Evolutionary conservation across 2,113 vertebrate genomes (phyloP).

Genomic region (Macrotis lagotis): DNA sequence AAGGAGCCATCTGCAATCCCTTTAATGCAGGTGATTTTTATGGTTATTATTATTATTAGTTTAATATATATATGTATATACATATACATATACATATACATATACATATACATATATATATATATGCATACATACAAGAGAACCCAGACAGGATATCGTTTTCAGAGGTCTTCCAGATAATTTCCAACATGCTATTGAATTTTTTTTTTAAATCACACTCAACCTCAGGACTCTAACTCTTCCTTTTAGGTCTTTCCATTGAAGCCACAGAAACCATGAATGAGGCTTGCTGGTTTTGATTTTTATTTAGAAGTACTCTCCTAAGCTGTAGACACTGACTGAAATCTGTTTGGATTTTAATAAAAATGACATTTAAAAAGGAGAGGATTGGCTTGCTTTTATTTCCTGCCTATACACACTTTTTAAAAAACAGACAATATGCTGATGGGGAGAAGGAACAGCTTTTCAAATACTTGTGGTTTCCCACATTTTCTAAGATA

Average conservation of each 20-base stretch:
- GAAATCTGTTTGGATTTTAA: neutral
- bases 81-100: too few relatives aligned
- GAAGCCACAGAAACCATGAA: neutral
- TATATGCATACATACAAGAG: too few relatives aligned
- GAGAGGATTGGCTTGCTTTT: neutral
- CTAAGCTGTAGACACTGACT: neutral
- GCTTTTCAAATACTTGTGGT: conserved; percentile 69
- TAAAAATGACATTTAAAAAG: neutral
- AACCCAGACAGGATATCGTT: neutral
- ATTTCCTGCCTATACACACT: neutral
- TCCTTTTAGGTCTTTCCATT: neutral
- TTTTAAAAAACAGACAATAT: neutral
- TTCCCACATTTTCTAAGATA: conserved; percentile 80
- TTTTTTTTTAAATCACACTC: neutral
- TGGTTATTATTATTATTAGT: neutral
- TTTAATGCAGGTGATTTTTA: neutral
- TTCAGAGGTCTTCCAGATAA: neutral
- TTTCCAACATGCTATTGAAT: neutral
- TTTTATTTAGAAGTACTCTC: neutral
- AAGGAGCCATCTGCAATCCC: neutral
- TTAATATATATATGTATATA: too few relatives aligned
- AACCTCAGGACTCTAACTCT: neutral
- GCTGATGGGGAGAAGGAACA: conserved; percentile 29
- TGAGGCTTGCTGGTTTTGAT: neutral
- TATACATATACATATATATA: too few relatives aligned